A percentile compares a stretch with the other conserved stretches of the same genome.
These are phyloP conservation scores for Aphidius ervi DNA, from an alignment of 1,140 invertebrate species.

Conservation along the genomic window DNA sequence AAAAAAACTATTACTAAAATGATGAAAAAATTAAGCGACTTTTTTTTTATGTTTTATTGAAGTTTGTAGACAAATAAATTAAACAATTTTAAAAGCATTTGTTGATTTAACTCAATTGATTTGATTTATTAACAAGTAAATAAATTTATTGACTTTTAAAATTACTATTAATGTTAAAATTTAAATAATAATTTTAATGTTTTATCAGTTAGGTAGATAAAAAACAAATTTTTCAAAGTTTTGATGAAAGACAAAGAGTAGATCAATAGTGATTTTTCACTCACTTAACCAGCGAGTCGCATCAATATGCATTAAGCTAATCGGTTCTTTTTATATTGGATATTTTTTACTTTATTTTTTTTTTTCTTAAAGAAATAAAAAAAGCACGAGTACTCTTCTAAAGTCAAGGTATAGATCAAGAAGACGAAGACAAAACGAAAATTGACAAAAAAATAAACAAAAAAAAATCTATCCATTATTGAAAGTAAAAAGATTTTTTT, in stretches of 20 bases:
- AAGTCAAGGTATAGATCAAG: constrained; percentile 4
- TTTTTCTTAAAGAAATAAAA: constrained; percentile 5
- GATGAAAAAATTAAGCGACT: too few species aligned
- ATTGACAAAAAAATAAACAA: constrained; percentile 17
- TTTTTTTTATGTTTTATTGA: too few species aligned
- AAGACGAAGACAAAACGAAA: constrained; percentile 26
- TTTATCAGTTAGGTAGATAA: too few species aligned
- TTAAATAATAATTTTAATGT: too few species aligned
- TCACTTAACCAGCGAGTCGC: constrained; percentile 48
- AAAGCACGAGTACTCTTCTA: background rate
- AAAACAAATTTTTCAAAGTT: too few species aligned
- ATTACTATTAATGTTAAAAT: too few species aligned
- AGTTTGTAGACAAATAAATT: too few species aligned
- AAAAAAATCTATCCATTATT: constrained; percentile 13
- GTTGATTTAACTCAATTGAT: too few species aligned
- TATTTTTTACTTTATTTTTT: constrained; percentile 25
- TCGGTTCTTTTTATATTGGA: constrained; percentile 47
- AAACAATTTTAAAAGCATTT: too few species aligned
- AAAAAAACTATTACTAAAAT: too few species aligned
- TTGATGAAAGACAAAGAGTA: constrained; percentile 21
- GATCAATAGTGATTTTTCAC: constrained; percentile 55
- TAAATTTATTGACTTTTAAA: too few species aligned
- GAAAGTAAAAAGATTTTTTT: constrained; percentile 4
- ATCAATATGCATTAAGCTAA: constrained; percentile 56
- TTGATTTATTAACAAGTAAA: too few species aligned